Evolutionary conservation across 2,113 vertebrate species (phyloP), one percentile per base, ranked within the genome.

Genomic region (Sander lucioperca): DNA sequence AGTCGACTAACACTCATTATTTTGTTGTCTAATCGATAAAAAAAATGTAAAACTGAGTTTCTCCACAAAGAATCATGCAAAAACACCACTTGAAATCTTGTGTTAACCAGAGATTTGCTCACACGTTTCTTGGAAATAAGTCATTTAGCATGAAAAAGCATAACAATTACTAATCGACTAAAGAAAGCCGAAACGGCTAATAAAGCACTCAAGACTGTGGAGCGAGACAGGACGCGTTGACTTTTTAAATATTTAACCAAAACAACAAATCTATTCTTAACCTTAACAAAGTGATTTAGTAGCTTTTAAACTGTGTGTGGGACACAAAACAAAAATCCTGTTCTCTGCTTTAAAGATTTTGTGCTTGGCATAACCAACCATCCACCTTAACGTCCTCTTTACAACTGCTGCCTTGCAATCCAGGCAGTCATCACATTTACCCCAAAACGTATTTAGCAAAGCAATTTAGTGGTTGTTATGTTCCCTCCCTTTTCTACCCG

Each of bases 391-490:
- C 2, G 1, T 57, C 51, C 54, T 73, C 39, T 6, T 3, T 25
- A 21, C 16, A 36, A 21, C 45, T 30, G 18, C 47, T 62, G 25
- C 64, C 10, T 16, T 43, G 18, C 56, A 36, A n/a, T 70, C 43
- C 25, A 21, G 15, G 15, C 58, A 47, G 15, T 50, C 18, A 25
- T 76, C 11, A 72, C 18, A 48, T 76, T 64, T 36, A 30, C 36
- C 33, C 3, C 27, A 47, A 77, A 77, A 71, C 71, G 51, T 45
- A 58, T 74, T 77, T 14, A n/a, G 5, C 25, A 43, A 79, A 83
- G 25, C 50, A 56, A 66, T 18, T 58, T 23, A 64, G 45, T 43
- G 10, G 10, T 43, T 43, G 39, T 43, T 43, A 39, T 10, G 39
- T 39, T 3, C 39, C 9, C 39, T 39, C 39, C 39, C 39, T 39